phyloP scores from a whole-genome alignment of 2,888 invertebrate genomes.

The Cheilosia variabilis region DNA sequence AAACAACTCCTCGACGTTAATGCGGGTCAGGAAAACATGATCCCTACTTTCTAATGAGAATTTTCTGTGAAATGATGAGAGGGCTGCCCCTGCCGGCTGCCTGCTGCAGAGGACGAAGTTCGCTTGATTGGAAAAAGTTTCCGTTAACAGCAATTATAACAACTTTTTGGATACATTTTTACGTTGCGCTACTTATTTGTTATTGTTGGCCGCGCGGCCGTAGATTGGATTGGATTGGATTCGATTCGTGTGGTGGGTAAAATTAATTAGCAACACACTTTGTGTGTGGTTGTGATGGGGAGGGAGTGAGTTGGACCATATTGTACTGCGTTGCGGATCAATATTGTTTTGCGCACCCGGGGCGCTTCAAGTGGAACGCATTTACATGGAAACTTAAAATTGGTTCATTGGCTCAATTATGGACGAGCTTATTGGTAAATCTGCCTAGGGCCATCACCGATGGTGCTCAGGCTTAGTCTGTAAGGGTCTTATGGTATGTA shows the following conservation, averaged over 20 bases:
- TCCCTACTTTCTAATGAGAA: slow-evolving; percentile 69
- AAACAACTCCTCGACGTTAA: slow-evolving; percentile 57
- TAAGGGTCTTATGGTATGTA: background rate
- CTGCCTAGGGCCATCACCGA: background rate
- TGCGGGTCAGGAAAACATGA: slow-evolving; percentile 75
- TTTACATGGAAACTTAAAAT: slow-evolving; percentile 49
- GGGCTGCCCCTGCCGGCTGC: background rate
- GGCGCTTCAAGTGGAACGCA: slow-evolving; percentile 35
- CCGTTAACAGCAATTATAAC: slow-evolving; percentile 75
- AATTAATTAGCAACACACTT: slow-evolving; percentile 66
- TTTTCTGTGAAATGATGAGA: slow-evolving; percentile 46
- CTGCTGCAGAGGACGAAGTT: slow-evolving; percentile 42
- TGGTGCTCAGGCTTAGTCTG: background rate
- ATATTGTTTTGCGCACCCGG: slow-evolving; percentile 10
- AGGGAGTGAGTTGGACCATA: background rate
- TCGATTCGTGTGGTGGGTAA: slow-evolving; percentile 50
- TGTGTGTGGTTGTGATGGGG: slow-evolving; percentile 15
- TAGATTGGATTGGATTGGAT: slow-evolving; percentile 29
- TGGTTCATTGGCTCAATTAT: slow-evolving; percentile 53
- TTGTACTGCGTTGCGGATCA: slow-evolving; percentile 10
- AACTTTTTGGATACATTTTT: slow-evolving; percentile 71
- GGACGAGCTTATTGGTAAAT: slow-evolving; percentile 43
- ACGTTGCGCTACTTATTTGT: slow-evolving; percentile 44
- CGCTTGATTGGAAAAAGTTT: slow-evolving; percentile 74
- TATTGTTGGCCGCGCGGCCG: slow-evolving; percentile 6